Percentiles rank a stretch among this genome's conserved stretches.
These are phyloP conservation scores for Circaetus cinerascens DNA, from an alignment of 2,113 vertebrate genomes.

Conservation along the genomic window DNA sequence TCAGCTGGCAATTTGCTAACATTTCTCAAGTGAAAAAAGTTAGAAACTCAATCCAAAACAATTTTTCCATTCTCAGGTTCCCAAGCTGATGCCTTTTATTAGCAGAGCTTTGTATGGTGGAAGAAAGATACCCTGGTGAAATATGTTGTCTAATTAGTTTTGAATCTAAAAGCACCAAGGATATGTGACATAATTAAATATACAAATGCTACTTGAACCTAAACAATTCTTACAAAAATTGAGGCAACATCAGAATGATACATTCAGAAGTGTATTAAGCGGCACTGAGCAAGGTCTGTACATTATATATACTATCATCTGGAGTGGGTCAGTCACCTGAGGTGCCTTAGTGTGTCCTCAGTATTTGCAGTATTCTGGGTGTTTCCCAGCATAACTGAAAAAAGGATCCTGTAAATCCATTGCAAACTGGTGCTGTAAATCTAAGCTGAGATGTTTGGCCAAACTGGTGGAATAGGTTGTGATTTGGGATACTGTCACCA, in stretches of 20 bases:
- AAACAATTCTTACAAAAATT: constrained; percentile 25
- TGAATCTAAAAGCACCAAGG: constrained; percentile 34
- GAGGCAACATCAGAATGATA: not conserved
- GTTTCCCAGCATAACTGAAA: not conserved
- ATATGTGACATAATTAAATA: constrained; percentile 48
- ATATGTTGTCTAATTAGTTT: constrained; percentile 52
- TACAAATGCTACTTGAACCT: not conserved
- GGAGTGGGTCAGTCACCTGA: not conserved
- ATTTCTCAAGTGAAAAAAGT: constrained; percentile 19
- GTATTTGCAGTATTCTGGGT: not conserved
- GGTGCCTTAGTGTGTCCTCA: not conserved
- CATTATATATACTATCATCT: not conserved
- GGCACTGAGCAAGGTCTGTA: not conserved
- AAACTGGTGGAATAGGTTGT: not conserved
- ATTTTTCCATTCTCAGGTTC: not conserved
- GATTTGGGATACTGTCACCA: not conserved
- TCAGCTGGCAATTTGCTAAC: not conserved
- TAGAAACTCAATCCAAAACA: not conserved
- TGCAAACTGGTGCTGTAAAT: not conserved
- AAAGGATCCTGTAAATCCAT: not conserved
- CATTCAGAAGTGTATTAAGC: not conserved
- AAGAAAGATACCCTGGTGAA: constrained; percentile 8
- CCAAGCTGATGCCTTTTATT: not conserved
- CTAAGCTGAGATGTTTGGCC: not conserved
- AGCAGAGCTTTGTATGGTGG: not conserved